A percentile compares a stretch with the other conserved stretches of the same genome.
Conservation (phyloP, 1,140 invertebrate genomes). For the Drosophila rhopaloa region DNA sequence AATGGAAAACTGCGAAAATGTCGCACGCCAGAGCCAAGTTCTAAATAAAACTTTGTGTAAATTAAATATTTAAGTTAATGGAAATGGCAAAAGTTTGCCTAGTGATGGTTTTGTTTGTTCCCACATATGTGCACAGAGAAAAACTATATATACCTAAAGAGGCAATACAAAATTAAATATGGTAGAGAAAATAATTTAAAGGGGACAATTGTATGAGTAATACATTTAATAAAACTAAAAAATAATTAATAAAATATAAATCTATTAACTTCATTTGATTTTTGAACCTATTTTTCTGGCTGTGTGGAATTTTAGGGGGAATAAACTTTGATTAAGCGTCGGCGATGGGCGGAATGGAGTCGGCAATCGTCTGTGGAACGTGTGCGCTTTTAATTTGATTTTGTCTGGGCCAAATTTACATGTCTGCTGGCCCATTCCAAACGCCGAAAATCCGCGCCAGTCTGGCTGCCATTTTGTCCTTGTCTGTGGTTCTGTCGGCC, state of each 20-base stretch:
- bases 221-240: not conserved
- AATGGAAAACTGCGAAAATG: constrained; percentile 51
- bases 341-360: not conserved
- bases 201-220: too few species aligned
- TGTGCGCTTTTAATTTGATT: constrained; percentile 80
- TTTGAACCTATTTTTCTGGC: constrained; percentile 5
- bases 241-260: not conserved
- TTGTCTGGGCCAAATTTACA: constrained; percentile 76
- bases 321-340: constrained; percentile 50
- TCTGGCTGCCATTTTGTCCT: constrained; percentile 44
- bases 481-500: constrained; percentile 37
- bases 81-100: constrained; percentile 40
- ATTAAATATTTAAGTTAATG: constrained; percentile 74
- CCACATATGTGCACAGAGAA: constrained; percentile 17
- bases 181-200: too few species aligned
- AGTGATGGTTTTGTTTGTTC: constrained; percentile 1
- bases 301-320: constrained; percentile 20
- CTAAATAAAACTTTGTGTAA: constrained; percentile 52
- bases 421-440: constrained; percentile 46
- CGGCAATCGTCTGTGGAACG: constrained; percentile 59
- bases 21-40: constrained; percentile 51
- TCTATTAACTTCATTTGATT: too few species aligned
- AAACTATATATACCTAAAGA: not conserved
- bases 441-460: constrained; percentile 25
- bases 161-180: too few species aligned